Base-by-base conservation (phyloP, 2,797 vertebrate genomes). In the Cephalopachus bancanus region DNA sequence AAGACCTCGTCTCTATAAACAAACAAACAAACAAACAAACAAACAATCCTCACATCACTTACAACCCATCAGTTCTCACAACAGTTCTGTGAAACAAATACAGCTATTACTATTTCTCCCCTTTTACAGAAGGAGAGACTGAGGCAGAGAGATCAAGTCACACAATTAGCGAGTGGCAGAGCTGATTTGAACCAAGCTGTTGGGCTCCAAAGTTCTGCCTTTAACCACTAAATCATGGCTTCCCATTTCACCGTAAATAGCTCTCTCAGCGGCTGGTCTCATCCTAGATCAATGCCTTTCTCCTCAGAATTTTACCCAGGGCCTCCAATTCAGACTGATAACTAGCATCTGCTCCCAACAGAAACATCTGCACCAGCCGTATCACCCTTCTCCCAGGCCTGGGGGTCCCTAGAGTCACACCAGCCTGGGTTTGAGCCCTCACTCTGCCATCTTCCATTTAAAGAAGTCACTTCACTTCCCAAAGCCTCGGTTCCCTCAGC, bases 151-250 rank as follows among this genome's bases (percentile, higher is more conserved):
- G 37, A 44, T 51, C 16, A 55, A 2, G 0, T 67, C 81, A 2
- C 17, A 14, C 0, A 28, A 11, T 33, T 7, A 28, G 37, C 17
- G 59, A 64, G 59, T 26, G 55, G 51, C 72, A 76, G 72, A 67
- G 69, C 24, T 33, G 69, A 89, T 14, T 1, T 16, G 71, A 83
- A 10, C 57, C 75, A 59, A 33, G 12, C 59, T 33, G 20, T 24
- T 16, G 71, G 53, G 37, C 28, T 57, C 57, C 26, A 26, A 62
- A n/a, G 49, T 59, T 67, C 83, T 10, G 2, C 44, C 44, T 37
- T n/a, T 5, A 8, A 15, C 57, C 28, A 0, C 26, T 2, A 14
- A 5, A 5, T 5, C 0, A 8, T 0, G 3, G 3, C 83, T 69
- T 69, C 44, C 11, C 7, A 0, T 5, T 26, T 67, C 15, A 22